Evolutionary conservation across 2,888 invertebrate species (phyloP).

Genomic region (Ganaspis brasiliensis): DNA sequence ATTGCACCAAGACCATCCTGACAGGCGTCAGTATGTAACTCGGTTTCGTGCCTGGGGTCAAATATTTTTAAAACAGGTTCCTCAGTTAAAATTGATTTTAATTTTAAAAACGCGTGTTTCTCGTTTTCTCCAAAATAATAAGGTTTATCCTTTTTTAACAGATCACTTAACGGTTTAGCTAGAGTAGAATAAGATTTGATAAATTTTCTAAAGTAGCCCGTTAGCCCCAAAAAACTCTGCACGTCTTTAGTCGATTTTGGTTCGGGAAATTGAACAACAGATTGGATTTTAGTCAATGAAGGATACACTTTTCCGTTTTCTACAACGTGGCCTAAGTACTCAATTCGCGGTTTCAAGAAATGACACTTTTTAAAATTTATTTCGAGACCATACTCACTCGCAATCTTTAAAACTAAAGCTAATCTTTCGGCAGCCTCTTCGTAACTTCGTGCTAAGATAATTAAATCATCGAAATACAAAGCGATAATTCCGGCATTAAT

Average conservation of each 20-base stretch:
- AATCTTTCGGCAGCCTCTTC: background rate
- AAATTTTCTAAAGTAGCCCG: conserved; percentile 54
- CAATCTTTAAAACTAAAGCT: conserved; percentile 8
- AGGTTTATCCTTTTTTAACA: conserved; percentile 28
- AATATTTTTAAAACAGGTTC: no score
- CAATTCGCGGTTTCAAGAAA: conserved; percentile 43
- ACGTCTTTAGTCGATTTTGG: conserved; percentile 35
- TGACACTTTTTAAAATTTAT: conserved; percentile 42
- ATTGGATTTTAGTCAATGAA: conserved; percentile 44
- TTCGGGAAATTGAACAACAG: conserved; percentile 44
- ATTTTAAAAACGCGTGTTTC: conserved; percentile 27
- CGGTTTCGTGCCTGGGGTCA: conserved; percentile 3
- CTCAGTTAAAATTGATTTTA: no score
- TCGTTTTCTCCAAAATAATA: conserved; percentile 36
- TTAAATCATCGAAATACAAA: background rate
- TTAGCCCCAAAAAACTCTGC: conserved; percentile 47
- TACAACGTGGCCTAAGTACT: conserved; percentile 50
- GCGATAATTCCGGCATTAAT: no score
- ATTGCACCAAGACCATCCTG: background rate
- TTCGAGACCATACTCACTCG: background rate
- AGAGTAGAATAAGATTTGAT: conserved; percentile 27
- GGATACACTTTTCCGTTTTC: conserved; percentile 48
- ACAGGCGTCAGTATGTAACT: background rate
- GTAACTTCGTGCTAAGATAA: background rate
- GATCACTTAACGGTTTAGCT: conserved; percentile 44